Base-by-base conservation (phyloP, 1,140 invertebrate species). In the Nasonia vitripennis region DNA sequence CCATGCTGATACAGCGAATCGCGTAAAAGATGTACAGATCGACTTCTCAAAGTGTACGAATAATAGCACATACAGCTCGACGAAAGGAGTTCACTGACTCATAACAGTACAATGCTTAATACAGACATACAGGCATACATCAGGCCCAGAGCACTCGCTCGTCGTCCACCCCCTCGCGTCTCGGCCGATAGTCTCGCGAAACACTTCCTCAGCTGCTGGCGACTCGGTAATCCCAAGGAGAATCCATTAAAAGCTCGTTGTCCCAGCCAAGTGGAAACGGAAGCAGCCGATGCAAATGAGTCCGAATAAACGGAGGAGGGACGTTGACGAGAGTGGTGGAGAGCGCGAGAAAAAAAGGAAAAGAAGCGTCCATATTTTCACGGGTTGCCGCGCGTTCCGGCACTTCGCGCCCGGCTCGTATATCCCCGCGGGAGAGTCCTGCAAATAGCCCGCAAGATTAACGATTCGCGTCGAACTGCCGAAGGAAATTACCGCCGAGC, bases 401-500 rank as follows among this genome's bases (percentile, higher is more conserved):
- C 31, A 51, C 6, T 70, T 78, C 12, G 37, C 37, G n/a, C 34
- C 62, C 23, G 51, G 2, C 31, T 2, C 20, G 45, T 20, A 31
- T 83, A 67, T 23, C 75, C 12, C 34, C 31, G 62, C 55, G 68
- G 74, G 34, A 77, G 27, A 74, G 37, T 51, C 41, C 45, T 45
- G 62, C 51, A 84, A 84, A 84, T 51, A 83, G 23, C 74, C 34
- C 67, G 12, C 41, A 45, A 34, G 51, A 45, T 85, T 85, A 85
- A 85, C 83, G 78, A 85, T 81, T 85, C 83, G 83, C 34, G 31
- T 85, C 78, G 45, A 85, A 74, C 48, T 85, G 78, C 70, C 48
- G 51, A 55, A 78, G 70, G 68, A 67, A 85, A 85, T 74, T 85
- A 74, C 68, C 70, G 80, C 45, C 10, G 20, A 45, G 11, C 31